Conservation (phyloP, 2,888 invertebrate species). For the Netelia fuscicornis region DNA sequence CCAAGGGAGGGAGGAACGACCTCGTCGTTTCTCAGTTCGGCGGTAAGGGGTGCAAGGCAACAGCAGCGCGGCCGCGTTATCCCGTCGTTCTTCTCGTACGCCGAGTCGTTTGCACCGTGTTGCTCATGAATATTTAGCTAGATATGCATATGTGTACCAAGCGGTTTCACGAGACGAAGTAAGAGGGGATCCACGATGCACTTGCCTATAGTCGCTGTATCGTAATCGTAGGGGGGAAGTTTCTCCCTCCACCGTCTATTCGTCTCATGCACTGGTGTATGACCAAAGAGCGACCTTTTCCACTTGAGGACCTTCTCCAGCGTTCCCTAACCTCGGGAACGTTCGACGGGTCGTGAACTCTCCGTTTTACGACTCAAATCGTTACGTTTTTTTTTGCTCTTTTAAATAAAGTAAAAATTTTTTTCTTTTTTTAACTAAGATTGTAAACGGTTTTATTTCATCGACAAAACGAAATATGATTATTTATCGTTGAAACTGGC, state of each 20-base stretch:
- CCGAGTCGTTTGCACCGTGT: constrained; percentile 46
- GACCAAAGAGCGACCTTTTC: constrained; percentile 16
- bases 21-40: constrained; percentile 45
- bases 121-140: constrained; percentile 59
- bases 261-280: neutral
- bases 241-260: neutral
- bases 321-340: neutral
- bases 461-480: too few species aligned
- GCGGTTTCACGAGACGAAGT: neutral
- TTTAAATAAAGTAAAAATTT: too few species aligned
- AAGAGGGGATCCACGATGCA: neutral
- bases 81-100: constrained; percentile 22
- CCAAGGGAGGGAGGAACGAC: constrained; percentile 37
- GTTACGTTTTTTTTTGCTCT: neutral
- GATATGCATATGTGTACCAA: constrained; percentile 34
- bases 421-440: too few species aligned
- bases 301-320: neutral
- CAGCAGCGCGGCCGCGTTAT: neutral
- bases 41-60: neutral
- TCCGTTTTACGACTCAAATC: neutral
- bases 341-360: neutral
- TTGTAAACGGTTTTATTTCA: too few species aligned
- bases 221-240: neutral
- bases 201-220: constrained; percentile 3
- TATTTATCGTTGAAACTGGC: too few species aligned